Conservation (phyloP, 1,140 invertebrate species). For the Drosophila nebulosa region DNA sequence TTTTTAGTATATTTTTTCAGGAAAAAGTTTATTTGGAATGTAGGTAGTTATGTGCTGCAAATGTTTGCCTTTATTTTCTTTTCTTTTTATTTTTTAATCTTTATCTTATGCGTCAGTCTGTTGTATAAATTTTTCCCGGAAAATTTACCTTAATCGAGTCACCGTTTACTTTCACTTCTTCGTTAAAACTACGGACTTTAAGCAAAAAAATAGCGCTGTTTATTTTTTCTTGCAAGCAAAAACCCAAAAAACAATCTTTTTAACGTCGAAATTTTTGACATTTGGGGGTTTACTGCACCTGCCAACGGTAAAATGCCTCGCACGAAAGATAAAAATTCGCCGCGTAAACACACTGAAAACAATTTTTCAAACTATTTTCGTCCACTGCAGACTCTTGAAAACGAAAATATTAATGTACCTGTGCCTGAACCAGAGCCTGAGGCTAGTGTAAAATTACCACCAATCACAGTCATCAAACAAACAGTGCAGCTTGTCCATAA, state of each 20-base stretch:
- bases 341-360: too few species aligned
- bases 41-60: too few species aligned
- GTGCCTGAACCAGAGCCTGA: not conserved
- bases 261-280: not conserved
- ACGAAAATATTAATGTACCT: not conserved
- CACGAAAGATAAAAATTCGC: too few species aligned
- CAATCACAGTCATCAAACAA: not conserved
- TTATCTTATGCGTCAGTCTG: too few species aligned
- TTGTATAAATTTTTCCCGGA: too few species aligned
- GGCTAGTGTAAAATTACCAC: not conserved
- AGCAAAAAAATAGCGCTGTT: not conserved
- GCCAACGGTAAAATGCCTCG: not conserved
- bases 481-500: too few species aligned
- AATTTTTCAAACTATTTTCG: not conserved
- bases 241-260: not conserved
- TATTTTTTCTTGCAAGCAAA: not conserved
- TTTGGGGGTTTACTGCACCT: not conserved
- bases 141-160: too few species aligned
- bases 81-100: too few species aligned
- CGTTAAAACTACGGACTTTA: not conserved
- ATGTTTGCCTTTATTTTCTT: too few species aligned
- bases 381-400: not conserved
- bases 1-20: too few species aligned
- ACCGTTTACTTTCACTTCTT: too few species aligned
- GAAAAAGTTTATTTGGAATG: too few species aligned